Evolutionary conservation across 1,140 invertebrate species (phyloP).

Genomic region (Zaprionus kolodkinae): DNA sequence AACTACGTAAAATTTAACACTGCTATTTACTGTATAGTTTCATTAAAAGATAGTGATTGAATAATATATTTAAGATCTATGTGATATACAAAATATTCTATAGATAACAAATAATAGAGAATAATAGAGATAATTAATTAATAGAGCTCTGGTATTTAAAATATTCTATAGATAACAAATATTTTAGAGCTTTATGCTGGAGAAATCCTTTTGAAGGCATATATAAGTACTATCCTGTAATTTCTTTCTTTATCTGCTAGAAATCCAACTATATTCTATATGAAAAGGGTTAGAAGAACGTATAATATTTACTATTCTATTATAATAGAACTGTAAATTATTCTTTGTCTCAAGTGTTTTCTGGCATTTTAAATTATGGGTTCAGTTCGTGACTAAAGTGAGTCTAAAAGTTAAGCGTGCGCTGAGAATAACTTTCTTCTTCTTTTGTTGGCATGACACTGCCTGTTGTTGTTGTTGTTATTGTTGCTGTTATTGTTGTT

Average conservation of each 20-base stretch:
- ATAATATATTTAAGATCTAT: no score
- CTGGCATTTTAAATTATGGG: background rate
- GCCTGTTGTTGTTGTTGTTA: background rate
- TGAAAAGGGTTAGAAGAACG: background rate
- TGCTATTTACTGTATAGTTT: no score
- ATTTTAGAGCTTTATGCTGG: no score
- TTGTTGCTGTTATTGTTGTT: conserved; percentile 19
- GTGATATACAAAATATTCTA: no score
- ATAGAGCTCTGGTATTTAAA: no score
- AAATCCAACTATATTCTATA: background rate
- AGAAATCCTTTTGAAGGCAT: background rate
- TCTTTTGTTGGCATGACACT: conserved; percentile 11
- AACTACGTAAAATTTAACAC: no score
- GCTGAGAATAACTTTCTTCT: conserved; percentile 37
- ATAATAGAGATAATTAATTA: no score
- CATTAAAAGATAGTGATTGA: no score
- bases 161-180: no score
- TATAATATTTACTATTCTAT: no score
- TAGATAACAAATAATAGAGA: no score
- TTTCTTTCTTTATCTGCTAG: no score
- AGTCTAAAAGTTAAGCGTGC: conserved; percentile 24
- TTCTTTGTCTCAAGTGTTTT: background rate
- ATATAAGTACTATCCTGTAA: background rate
- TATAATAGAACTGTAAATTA: background rate
- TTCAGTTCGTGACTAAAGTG: conserved; percentile 15